Evolutionary conservation across 2,797 vertebrate genomes (phyloP), one percentile per base, ranked within the genome.

Genomic region (Enteromius afrohamiltoni): DNA sequence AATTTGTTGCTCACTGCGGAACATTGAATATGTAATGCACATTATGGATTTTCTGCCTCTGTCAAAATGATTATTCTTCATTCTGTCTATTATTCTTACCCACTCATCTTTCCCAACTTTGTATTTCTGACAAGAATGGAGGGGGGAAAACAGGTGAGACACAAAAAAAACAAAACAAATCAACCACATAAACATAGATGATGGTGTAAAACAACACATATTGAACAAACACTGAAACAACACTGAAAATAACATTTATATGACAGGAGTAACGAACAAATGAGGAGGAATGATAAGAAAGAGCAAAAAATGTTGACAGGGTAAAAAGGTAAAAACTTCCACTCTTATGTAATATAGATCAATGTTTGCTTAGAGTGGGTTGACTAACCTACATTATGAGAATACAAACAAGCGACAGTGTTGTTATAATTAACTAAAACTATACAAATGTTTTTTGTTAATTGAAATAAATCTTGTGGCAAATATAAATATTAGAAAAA

Each of bases 91-190:
- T 86, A 69, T 80, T 90, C 94, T 95, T 94, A 95, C 94, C 94
- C 94, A 95, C 89, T 95, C 73, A 85, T 95, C 88, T 92, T 93
- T 90, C 88, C 93, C 91, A 91, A 93, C 85, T 94, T 83, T 94
- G 92, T 94, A 94, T 90, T 81, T 92, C 94, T 94, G 91, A 87
- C 67, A 83, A 71, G 82, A 90, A 85, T 58, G 64, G 58, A 77
- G 62, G 83, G 78, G 42, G 78, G 86, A 79, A 76, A 87, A 89
- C 83, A 88, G 77, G 90, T 79, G 40, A 83, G 26, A 83, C 2
- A 88, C 69, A 91, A 47, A 86, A 86, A 49, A 65, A 73, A 37
- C 13, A 31, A 26, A 81, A 58, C 1, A 71, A 16, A 3, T 73
- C 64, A 86, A 75, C 76, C 40, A 84, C 70, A 77, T 81, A 13